phyloP scores from a whole-genome alignment of 2,113 vertebrate species.

The Atherinomorus stipes region DNA sequence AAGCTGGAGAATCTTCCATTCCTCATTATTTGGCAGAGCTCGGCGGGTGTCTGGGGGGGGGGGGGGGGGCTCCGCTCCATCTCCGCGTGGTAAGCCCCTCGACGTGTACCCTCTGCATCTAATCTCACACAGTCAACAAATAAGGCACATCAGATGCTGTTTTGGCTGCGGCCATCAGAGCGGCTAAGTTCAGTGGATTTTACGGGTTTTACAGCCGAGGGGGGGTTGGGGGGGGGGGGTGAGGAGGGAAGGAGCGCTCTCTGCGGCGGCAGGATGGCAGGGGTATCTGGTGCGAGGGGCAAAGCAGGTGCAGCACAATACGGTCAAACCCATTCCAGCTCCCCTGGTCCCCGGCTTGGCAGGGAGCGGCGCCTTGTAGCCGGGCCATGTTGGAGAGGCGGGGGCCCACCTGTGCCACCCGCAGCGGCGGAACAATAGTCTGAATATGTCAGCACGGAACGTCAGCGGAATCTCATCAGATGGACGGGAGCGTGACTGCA shows the following conservation, averaged over 20 bases:
- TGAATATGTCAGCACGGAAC: constrained; percentile 51
- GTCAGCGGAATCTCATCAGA: constrained; percentile 55
- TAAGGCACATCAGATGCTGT: constrained; percentile 86
- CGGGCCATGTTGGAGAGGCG: constrained; percentile 56
- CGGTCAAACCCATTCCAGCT: constrained; percentile 73
- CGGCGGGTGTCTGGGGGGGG: constrained; percentile 57
- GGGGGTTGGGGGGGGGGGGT: constrained; percentile 2
- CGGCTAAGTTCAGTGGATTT: constrained; percentile 84
- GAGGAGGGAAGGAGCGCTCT: constrained; percentile 5
- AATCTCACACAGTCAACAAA: constrained; percentile 85
- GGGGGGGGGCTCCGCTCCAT: constrained; percentile 49
- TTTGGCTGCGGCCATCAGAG: constrained; percentile 78
- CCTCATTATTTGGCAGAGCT: constrained; percentile 61
- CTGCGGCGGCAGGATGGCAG: constrained; percentile 44
- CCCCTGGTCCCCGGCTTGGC: constrained; percentile 71
- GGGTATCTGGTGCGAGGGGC: constrained; percentile 25
- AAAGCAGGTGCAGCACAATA: constrained; percentile 83
- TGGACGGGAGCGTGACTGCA: constrained; percentile 33
- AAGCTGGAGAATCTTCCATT: constrained; percentile 64
- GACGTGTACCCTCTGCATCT: constrained; percentile 80
- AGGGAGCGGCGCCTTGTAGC: constrained; percentile 44
- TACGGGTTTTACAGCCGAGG: constrained; percentile 68
- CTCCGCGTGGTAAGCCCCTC: constrained; percentile 69
- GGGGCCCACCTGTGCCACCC: constrained; percentile 70
- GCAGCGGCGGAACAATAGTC: constrained; percentile 49